These are phyloP conservation scores for Syrphus vitripennis DNA, from an alignment of 2,888 invertebrate genomes.

Conservation along the genomic window DNA sequence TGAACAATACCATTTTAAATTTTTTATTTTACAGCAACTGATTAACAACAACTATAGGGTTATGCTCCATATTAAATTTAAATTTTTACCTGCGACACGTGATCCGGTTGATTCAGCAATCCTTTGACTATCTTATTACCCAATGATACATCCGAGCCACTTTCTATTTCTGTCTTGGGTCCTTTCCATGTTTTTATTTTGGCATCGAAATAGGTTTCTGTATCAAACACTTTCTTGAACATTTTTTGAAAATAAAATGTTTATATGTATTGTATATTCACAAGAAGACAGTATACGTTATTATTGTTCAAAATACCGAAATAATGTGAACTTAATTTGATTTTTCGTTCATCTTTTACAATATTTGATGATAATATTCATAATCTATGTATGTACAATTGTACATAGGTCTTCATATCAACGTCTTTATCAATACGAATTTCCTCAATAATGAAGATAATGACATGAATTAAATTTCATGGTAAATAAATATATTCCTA, in stretches of 20 bases:
- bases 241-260: background rate
- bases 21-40: no score
- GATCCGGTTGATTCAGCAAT: background rate
- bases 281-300: no score
- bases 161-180: background rate
- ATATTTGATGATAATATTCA: background rate
- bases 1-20: no score
- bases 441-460: no score
- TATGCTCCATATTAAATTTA: background rate
- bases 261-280: background rate
- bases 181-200: conserved; percentile 26
- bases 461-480: no score
- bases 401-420: no score
- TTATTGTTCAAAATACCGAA: background rate
- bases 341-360: background rate
- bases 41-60: no score
- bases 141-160: conserved; percentile 2
- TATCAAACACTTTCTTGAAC: background rate
- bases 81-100: conserved; percentile 19
- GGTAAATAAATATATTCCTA: no score
- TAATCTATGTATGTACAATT: no score
- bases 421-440: no score
- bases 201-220: background rate
- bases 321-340: background rate
- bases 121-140: background rate